Evolutionary conservation across 2,888 invertebrate genomes (phyloP), one percentile per base, ranked within the genome.

Genomic region (Amblyteles armatorius): DNA sequence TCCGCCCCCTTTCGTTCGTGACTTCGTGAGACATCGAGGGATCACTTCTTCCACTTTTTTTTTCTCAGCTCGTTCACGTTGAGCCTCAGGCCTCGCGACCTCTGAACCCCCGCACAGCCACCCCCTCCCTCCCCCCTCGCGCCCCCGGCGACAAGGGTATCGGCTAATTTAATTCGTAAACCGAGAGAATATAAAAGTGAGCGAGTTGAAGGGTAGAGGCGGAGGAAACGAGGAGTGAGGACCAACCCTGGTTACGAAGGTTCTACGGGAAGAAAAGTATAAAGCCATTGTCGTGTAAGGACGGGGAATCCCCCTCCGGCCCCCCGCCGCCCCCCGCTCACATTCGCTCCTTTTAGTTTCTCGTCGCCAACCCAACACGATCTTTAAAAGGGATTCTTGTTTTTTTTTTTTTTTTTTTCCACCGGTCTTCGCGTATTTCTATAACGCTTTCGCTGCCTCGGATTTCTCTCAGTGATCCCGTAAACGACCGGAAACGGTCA

Each of bases 1-100:
- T 69, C 63, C 36, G 48, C 65, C 73, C 65, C n/a, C 48, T 71
- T 72, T 87, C 85, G 89, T 90, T 89, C 91, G 91, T 91, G 92
- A 91, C 91, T 91, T 86, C 83, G 88, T 87, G 90, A 89, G 92
- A 91, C 88, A 94, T 92, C 93, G 91, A 91, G 91, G 92, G 93
- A 94, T 91, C 90, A 89, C 89, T 89, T 90, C 52, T 68, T 74
- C 87, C 79, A 78, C 82, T 88, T 88, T 90, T 76, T 76, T 44
- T 65, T 40, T 88, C 90, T 88, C 82, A 72, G 48, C 89, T 88
- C 90, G 89, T 86, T 89, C 88, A 88, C 88, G 89, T 88, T 88
- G 87, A 89, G 90, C 84, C 88, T 85, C 82, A 87, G 89, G 90
- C 76, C 52, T 77, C 79, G 63, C 68, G 73, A 63, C 65, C 79